Evolutionary conservation across 2,888 invertebrate species (phyloP).

Genomic region (Tenthredo notha): DNA sequence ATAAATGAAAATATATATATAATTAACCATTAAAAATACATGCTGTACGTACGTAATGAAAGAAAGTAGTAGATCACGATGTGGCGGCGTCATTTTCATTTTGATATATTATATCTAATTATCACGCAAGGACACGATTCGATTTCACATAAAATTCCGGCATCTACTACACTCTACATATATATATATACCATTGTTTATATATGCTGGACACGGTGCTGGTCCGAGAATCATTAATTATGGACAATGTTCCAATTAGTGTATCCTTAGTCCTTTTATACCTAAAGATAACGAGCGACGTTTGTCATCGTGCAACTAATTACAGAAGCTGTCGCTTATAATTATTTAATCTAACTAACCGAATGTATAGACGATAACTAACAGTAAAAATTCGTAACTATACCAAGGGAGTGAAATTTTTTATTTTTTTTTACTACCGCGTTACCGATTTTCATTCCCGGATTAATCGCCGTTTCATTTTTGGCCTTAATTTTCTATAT

Average conservation of each 20-base stretch:
- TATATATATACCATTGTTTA: conserved; percentile 60
- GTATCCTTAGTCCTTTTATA: conserved; percentile 51
- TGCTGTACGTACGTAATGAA: conserved; percentile 23
- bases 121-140: neutral
- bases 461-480: neutral
- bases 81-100: conserved; percentile 29
- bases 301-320: conserved; percentile 48
- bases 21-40: conserved; percentile 42
- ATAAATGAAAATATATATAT: conserved; percentile 15
- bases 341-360: conserved; percentile 21
- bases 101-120: neutral
- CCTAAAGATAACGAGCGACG: conserved; percentile 47
- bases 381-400: neutral
- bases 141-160: conserved; percentile 6
- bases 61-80: conserved; percentile 50
- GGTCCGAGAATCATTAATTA: conserved; percentile 50
- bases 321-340: conserved; percentile 44
- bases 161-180: neutral
- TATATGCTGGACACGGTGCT: conserved; percentile 56
- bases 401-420: neutral
- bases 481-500: neutral
- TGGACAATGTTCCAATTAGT: conserved; percentile 49
- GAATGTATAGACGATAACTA: conserved; percentile 4
- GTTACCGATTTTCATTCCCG: neutral
- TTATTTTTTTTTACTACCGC: neutral